Percentiles rank a stretch among this genome's conserved stretches.
These are phyloP conservation scores for Hydrochoerus hydrochaeris DNA, from an alignment of 2,113 vertebrate genomes.

Conservation along the genomic window DNA sequence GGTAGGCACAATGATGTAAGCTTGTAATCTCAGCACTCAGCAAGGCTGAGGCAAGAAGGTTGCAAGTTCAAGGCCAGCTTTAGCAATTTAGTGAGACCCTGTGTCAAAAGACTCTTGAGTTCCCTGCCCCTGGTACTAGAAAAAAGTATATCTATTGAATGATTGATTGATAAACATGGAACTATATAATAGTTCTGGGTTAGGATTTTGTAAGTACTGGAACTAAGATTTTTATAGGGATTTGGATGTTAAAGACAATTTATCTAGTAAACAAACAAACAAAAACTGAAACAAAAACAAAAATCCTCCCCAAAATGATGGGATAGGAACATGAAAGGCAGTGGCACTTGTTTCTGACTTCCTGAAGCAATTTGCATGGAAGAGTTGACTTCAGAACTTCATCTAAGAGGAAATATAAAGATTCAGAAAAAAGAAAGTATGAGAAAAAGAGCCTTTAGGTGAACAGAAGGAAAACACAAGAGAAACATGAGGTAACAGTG, in stretches of 20 bases:
- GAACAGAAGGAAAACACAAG: neutral
- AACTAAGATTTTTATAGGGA: neutral
- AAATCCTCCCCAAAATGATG: too few species aligned
- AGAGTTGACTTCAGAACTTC: neutral
- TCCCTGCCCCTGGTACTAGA: neutral
- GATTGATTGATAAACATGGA: too few species aligned
- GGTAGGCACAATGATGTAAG: too few species aligned
- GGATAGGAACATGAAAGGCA: neutral
- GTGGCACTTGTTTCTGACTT: neutral
- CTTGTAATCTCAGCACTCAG: neutral
- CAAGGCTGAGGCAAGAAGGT: neutral
- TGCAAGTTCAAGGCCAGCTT: neutral
- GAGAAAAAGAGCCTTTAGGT: neutral
- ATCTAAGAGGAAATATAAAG: slow-evolving; percentile 6
- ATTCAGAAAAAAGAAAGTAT: neutral
- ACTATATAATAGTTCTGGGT: neutral
- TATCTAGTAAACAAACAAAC: neutral
- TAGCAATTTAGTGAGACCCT: neutral
- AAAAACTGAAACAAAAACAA: neutral
- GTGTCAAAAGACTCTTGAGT: neutral
- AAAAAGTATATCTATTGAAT: too few species aligned
- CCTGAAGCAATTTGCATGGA: neutral
- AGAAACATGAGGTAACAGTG: neutral
- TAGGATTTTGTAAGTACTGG: neutral
- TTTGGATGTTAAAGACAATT: neutral